These are phyloP conservation scores for Scaptomyza montana DNA, from an alignment of 1,140 invertebrate species.

Conservation along the genomic window DNA sequence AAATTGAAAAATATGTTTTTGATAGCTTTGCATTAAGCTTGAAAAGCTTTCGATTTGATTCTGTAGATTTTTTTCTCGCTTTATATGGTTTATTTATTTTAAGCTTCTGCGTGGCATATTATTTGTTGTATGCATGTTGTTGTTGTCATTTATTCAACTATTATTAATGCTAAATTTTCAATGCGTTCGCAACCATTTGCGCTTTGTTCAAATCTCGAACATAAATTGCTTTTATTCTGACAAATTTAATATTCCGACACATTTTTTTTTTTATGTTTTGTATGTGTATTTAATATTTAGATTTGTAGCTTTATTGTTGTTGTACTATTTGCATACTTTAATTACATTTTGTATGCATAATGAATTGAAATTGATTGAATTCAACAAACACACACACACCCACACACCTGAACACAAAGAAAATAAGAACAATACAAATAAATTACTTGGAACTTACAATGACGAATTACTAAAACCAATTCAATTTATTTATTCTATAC, in stretches of 20 bases:
- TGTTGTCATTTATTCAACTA: slow-evolving; percentile 4
- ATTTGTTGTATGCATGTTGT: slow-evolving; percentile 3
- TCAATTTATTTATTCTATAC: slow-evolving; percentile 35
- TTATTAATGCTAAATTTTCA: slow-evolving; percentile 8
- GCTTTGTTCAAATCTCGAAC: background rate
- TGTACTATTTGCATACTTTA: slow-evolving; percentile 25
- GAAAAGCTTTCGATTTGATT: background rate
- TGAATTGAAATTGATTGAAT: slow-evolving; percentile 41
- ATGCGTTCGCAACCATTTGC: background rate
- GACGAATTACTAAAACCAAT: slow-evolving; percentile 47
- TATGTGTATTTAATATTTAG: background rate
- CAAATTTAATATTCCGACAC: slow-evolving; percentile 2
- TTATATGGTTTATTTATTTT: background rate
- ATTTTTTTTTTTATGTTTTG: slow-evolving; percentile 3
- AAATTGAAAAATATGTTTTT: too few relatives aligned
- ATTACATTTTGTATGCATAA: slow-evolving; percentile 50
- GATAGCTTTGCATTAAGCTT: background rate
- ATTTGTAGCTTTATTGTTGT: slow-evolving; percentile 11
- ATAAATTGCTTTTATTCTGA: slow-evolving; percentile 8
- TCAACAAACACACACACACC: slow-evolving; percentile 17
- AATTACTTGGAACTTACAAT: slow-evolving; percentile 12
- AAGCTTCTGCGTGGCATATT: background rate
- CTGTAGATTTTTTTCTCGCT: background rate
- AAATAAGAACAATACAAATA: slow-evolving; percentile 14
- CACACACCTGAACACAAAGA: slow-evolving; percentile 4